Evolutionary conservation across 2,113 vertebrate genomes (phyloP).

Genomic region (Perca schrenkii): DNA sequence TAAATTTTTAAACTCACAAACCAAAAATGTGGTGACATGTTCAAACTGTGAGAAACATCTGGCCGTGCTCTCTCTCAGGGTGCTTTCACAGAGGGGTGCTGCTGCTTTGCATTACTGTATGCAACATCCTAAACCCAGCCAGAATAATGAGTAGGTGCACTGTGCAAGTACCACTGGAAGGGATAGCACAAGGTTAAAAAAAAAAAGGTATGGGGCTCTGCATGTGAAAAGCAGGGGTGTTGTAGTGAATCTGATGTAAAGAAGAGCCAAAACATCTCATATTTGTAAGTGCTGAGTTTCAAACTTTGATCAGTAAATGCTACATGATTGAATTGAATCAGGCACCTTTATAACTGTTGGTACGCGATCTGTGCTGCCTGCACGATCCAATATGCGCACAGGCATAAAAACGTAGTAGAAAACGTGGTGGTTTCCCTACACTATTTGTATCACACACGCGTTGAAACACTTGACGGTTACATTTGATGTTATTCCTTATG

Average conservation of each 20-base stretch:
- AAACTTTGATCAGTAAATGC: background rate
- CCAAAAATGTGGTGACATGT: background rate
- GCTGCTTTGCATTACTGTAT: slow-evolving; percentile 28
- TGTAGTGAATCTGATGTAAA: background rate
- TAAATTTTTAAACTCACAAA: background rate
- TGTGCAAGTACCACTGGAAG: background rate
- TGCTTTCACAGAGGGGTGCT: background rate
- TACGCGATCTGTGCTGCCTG: too few relatives aligned
- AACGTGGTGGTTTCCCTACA: too few relatives aligned
- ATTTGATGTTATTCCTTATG: too few relatives aligned
- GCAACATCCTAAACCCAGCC: background rate
- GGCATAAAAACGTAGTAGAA: too few relatives aligned
- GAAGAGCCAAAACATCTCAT: background rate
- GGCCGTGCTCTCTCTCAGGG: slow-evolving; percentile 7
- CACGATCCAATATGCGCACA: too few relatives aligned
- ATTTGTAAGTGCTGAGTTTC: too few relatives aligned
- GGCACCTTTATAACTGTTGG: background rate
- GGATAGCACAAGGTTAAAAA: slow-evolving; percentile 8
- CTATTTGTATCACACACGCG: too few relatives aligned
- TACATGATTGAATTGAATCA: background rate
- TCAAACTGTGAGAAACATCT: slow-evolving; percentile 32
- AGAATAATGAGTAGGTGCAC: background rate
- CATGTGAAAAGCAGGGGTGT: background rate
- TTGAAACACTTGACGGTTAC: too few relatives aligned
- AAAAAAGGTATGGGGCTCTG: background rate